Evolutionary conservation across 2,888 invertebrate species (phyloP).

Genomic region (Hemistola chrysoprasaria): DNA sequence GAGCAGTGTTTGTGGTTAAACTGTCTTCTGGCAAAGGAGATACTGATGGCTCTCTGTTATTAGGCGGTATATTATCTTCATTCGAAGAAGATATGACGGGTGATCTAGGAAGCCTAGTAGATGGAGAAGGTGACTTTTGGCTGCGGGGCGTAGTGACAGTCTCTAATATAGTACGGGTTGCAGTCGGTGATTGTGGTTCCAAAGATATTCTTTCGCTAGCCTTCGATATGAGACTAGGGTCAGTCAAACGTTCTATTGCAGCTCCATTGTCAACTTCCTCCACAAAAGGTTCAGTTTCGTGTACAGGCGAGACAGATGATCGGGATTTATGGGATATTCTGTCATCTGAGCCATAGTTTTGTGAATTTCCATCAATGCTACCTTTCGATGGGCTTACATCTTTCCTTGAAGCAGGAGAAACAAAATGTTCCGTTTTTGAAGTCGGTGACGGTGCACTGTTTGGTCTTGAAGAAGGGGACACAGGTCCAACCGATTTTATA

Average conservation of each 20-base stretch:
- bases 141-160: constrained; percentile 44
- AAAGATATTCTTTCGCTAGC: constrained; percentile 51
- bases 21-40: constrained; percentile 46
- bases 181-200: constrained; percentile 36
- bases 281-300: constrained; percentile 37
- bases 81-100: constrained; percentile 45
- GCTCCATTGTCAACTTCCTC: constrained; percentile 38
- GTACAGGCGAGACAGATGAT: constrained; percentile 49
- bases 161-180: constrained; percentile 36
- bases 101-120: constrained; percentile 50
- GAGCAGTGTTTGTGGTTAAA: constrained; percentile 33
- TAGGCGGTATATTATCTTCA: constrained; percentile 38
- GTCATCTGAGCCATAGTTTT: constrained; percentile 41
- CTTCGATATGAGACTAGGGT: constrained; percentile 38
- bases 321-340: constrained; percentile 45
- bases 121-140: constrained; percentile 64
- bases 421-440: constrained; percentile 47
- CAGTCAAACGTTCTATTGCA: constrained; percentile 40
- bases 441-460: constrained; percentile 50
- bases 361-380: constrained; percentile 35
- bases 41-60: constrained; percentile 39
- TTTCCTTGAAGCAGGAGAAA: constrained; percentile 48
- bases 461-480: constrained; percentile 55
- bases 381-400: constrained; percentile 54
- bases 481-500: constrained; percentile 57